A percentile compares a stretch with the other conserved stretches of the same genome.
These are phyloP conservation scores for Petrolisthes manimaculis DNA, from an alignment of 2,888 invertebrate genomes.

Conservation along the genomic window DNA sequence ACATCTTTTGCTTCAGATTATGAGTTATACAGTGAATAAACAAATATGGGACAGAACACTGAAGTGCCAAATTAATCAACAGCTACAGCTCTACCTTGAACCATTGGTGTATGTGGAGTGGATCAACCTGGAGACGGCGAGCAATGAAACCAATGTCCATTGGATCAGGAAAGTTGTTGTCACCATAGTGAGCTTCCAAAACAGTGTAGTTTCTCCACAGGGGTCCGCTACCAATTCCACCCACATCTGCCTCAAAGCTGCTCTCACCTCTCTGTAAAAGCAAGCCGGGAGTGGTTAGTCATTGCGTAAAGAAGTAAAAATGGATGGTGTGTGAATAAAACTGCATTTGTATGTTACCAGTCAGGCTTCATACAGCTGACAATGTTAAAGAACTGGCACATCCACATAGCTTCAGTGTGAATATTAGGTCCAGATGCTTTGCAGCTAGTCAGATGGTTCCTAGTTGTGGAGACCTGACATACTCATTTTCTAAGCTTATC, in stretches of 20 bases:
- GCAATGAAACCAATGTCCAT: slow-evolving; percentile 54
- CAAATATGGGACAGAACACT: neutral
- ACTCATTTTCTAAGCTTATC: too few relatives aligned
- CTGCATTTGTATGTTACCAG: too few relatives aligned
- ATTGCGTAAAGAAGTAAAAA: too few relatives aligned
- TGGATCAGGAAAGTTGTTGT: slow-evolving; percentile 60
- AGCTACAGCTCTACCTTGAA: slow-evolving; percentile 41
- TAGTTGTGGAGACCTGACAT: too few relatives aligned
- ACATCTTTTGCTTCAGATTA: too few relatives aligned
- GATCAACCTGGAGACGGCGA: slow-evolving; percentile 40
- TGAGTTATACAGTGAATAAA: neutral
- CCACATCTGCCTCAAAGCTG: neutral
- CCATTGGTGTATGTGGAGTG: slow-evolving; percentile 49
- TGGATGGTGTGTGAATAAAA: too few relatives aligned
- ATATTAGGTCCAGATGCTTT: too few relatives aligned
- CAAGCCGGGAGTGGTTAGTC: neutral
- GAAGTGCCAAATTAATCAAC: neutral
- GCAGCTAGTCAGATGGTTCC: too few relatives aligned
- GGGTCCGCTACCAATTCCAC: neutral
- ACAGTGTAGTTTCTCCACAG: slow-evolving; percentile 46
- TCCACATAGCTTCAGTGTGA: too few relatives aligned
- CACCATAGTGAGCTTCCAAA: slow-evolving; percentile 54
- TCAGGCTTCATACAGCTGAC: too few relatives aligned
- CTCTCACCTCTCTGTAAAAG: slow-evolving; percentile 12
- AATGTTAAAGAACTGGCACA: too few relatives aligned